Conservation (phyloP, 2,113 vertebrate genomes). For the Ageneiosus marmoratus region DNA sequence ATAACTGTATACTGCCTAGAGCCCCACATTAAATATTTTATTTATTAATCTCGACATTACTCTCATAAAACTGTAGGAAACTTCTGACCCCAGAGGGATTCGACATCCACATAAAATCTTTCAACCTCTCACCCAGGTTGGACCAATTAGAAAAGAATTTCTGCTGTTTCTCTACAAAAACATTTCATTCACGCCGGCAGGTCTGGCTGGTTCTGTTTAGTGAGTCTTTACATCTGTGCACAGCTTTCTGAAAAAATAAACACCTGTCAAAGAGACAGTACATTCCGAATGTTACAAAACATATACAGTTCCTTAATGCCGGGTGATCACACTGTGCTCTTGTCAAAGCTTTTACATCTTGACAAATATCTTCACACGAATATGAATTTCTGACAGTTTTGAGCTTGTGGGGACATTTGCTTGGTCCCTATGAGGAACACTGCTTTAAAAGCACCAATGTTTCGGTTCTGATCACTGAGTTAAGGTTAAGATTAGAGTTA, state of each 20-base stretch:
- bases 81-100: not conserved
- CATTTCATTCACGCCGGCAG: slow-evolving; percentile 38
- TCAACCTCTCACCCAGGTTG: slow-evolving; percentile 2
- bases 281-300: not conserved
- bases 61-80: not conserved
- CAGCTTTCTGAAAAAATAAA: slow-evolving; percentile 3
- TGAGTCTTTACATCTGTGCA: not conserved
- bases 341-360: not conserved
- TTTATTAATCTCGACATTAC: not conserved
- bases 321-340: not conserved
- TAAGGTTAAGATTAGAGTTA: not conserved
- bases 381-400: not conserved
- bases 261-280: not conserved
- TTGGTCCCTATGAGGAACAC: too few species aligned
- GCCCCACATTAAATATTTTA: not conserved
- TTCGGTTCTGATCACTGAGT: too few species aligned
- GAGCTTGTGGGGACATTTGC: not conserved
- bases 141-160: slow-evolving; percentile 21
- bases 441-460: not conserved
- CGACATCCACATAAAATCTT: not conserved
- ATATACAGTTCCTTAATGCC: not conserved
- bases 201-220: slow-evolving; percentile 38
- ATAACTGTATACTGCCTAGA: not conserved
- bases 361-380: not conserved
- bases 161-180: slow-evolving; percentile 10